Evolutionary conservation across 2,113 vertebrate species (phyloP).

Genomic region (Pholis gunnellus): DNA sequence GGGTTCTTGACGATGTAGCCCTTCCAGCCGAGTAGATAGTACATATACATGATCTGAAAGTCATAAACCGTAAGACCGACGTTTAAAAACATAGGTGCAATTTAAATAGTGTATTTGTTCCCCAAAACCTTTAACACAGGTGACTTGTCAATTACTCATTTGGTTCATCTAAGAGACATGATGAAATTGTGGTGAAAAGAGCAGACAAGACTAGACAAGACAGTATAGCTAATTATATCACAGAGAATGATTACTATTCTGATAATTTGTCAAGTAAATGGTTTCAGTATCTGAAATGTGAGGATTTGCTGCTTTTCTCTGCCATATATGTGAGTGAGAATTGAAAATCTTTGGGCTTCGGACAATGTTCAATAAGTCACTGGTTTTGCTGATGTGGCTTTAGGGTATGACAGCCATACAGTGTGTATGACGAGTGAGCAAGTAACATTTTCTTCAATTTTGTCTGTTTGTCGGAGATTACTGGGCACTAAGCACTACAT

Average conservation of each 20-base stretch:
- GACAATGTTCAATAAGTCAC: background rate
- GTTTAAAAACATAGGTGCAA: background rate
- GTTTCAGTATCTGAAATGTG: too few species aligned
- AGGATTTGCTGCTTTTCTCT: too few species aligned
- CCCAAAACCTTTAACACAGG: background rate
- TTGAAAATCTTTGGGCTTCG: too few species aligned
- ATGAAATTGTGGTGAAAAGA: background rate
- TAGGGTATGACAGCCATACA: background rate
- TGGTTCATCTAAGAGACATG: background rate
- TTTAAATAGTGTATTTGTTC: slow-evolving; percentile 1
- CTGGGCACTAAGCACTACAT: background rate
- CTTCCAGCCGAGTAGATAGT: slow-evolving; percentile 88
- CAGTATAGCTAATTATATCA: background rate
- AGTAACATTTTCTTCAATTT: background rate
- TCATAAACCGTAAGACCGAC: background rate
- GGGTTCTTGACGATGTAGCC: slow-evolving; percentile 83
- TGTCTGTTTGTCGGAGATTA: background rate
- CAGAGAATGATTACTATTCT: background rate
- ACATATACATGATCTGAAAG: slow-evolving; percentile 88
- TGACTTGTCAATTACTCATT: background rate
- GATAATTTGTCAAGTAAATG: background rate
- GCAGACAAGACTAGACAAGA: too few species aligned
- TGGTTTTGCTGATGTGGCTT: background rate
- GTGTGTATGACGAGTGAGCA: background rate
- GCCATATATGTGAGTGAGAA: too few species aligned